Evolutionary conservation across 2,888 invertebrate genomes (phyloP), one percentile per base, ranked within the genome.

Genomic region (Macrophya annulata): DNA sequence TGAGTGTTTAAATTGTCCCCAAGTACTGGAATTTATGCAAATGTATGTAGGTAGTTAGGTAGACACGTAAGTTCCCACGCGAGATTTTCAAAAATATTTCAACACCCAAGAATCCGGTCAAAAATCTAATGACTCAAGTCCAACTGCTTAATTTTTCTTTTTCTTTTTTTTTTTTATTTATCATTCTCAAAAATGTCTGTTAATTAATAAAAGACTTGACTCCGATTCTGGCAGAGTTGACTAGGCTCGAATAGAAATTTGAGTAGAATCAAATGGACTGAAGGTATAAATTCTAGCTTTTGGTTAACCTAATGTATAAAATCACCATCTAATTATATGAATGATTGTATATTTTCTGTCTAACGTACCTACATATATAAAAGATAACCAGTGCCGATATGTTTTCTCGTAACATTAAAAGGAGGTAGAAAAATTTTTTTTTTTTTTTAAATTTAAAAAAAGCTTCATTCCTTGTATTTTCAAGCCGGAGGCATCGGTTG

Each of bases 1-100:
- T 91, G 93, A 92, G 92, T 89, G 68, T 83, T 87, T 87, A 90
- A 91, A 92, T 92, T 90, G 90, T 92, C 90, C 89, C 89, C 88
- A 89, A 87, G 88, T 86, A 40, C 85, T 85, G 85, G 25, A 87
- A 92, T 91, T 90, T 89, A 89, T 89, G 90, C 89, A 89, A 90
- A 90, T 89, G 89, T 88, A 87, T 2, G 40, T 25, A 40, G 17
- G 10, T 62, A 25, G 25, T 10, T 62, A 12, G 10, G 62, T 62
- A 4, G 21, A 25, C 21, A 12, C 48, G 31, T 68, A 68, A 68
- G 31, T 31, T 31, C 31, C 1, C 31, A 40, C 40, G 40, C 40
- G 17, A 31, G 71, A 25, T 62, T 62, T 62, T 62, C 40, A 17
- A n/a, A 71, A 40, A 71, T 71, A n/a, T 71, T 71, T 40, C 40